Percentiles rank a stretch among this genome's conserved stretches.
phyloP scores from a whole-genome alignment of 2,113 vertebrate genomes.

The Alaudala cheleensis region DNA sequence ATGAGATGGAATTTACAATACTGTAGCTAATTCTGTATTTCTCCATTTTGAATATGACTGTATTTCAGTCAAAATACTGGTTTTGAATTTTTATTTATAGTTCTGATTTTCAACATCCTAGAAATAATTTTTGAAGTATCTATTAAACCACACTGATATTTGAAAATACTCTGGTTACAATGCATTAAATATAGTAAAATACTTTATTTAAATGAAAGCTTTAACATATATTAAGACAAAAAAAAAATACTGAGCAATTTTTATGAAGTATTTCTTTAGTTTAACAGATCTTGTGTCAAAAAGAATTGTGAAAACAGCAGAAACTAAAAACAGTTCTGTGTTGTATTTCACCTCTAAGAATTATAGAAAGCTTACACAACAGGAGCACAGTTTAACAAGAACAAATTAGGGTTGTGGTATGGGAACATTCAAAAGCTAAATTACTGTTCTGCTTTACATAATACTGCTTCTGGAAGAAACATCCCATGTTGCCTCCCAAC shows the following conservation, averaged over 20 bases:
- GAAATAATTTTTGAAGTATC: neutral
- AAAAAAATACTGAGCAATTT: neutral
- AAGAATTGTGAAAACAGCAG: neutral
- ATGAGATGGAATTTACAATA: neutral
- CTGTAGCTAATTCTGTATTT: neutral
- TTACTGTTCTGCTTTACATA: neutral
- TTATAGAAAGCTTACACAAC: neutral
- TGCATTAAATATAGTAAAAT: neutral
- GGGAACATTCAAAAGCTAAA: neutral
- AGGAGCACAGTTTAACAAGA: neutral
- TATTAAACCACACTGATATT: neutral
- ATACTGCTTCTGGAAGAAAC: neutral
- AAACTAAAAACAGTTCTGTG: neutral
- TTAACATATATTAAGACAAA: neutral
- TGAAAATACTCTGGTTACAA: neutral
- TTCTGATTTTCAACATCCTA: neutral
- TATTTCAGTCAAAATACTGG: neutral
- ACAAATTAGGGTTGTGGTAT: neutral
- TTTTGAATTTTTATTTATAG: neutral
- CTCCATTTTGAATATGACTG: neutral
- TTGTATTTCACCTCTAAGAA: neutral
- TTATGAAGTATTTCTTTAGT: neutral
- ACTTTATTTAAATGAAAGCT: neutral
- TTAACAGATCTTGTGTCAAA: neutral
- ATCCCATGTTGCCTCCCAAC: neutral